phyloP scores from a whole-genome alignment of 2,797 vertebrate species.

The Muraenolepis orangiensis region DNA sequence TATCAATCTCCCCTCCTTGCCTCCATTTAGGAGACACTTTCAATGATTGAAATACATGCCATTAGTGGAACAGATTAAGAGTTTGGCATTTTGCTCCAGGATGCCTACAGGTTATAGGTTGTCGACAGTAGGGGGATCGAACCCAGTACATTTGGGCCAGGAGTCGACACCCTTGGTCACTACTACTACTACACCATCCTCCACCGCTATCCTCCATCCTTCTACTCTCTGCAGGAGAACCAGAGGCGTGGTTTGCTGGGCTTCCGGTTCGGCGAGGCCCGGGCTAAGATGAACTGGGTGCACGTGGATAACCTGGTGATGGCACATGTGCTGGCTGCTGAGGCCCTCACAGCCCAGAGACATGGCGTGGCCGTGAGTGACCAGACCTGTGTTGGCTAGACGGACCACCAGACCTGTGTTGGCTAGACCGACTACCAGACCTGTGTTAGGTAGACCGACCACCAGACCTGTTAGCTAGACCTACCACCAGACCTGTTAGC shows the following conservation, averaged over 20 bases:
- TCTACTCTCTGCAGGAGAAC: conserved; percentile 51
- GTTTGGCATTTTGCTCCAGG: too few relatives aligned
- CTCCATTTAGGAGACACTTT: background rate
- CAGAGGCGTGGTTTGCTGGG: conserved; percentile 82
- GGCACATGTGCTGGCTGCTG: conserved; percentile 85
- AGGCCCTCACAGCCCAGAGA: conserved; percentile 77
- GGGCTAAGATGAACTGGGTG: conserved; percentile 89
- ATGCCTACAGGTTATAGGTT: background rate
- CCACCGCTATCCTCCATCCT: background rate
- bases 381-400: too few relatives aligned
- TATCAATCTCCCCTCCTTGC: background rate
- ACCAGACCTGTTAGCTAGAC: too few relatives aligned
- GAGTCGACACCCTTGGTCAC: background rate
- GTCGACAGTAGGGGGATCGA: background rate
- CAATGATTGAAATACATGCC: background rate
- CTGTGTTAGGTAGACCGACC: too few relatives aligned
- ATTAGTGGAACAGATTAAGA: background rate
- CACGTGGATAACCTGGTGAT: conserved; percentile 87
- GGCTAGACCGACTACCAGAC: too few relatives aligned
- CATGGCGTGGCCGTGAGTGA: conserved; percentile 82
- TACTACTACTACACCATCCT: too few relatives aligned
- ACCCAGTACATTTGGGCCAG: background rate
- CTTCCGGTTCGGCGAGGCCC: conserved; percentile 82
- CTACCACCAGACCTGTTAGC: too few relatives aligned
- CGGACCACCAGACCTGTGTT: too few relatives aligned